phyloP scores from a whole-genome alignment of 2,113 vertebrate genomes.

The Pygoscelis antarcticus region DNA sequence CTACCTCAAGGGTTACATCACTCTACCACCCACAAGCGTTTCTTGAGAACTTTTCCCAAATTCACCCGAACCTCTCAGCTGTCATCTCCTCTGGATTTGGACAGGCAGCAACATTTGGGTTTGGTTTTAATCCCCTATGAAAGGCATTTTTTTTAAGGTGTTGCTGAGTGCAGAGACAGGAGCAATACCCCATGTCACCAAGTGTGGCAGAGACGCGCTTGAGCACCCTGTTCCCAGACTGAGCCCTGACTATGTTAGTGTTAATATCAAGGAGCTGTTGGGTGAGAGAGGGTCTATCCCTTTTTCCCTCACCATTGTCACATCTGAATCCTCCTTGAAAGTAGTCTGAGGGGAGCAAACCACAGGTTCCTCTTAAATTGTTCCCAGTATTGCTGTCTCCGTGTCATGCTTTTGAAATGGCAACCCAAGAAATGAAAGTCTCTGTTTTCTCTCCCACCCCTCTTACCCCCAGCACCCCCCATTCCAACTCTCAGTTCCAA shows the following conservation, averaged over 20 bases:
- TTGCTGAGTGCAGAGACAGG: background rate
- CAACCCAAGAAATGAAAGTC: background rate
- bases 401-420: background rate
- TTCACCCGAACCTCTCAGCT: background rate
- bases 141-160: background rate
- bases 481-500: background rate
- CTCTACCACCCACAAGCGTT: background rate
- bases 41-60: slow-evolving; percentile 27
- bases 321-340: background rate
- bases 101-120: slow-evolving; percentile 9
- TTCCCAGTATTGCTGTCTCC: background rate
- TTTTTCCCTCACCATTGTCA: background rate
- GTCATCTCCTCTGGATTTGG: slow-evolving; percentile 22
- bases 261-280: background rate
- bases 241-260: background rate
- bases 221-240: background rate
- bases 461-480: background rate
- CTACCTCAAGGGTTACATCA: slow-evolving; percentile 48
- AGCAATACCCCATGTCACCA: accelerated
- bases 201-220: accelerated
- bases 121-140: background rate
- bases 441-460: background rate
- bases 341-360: background rate
- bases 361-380: background rate
- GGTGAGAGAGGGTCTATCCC: background rate